These are phyloP conservation scores for Leptinotarsa tumamoca DNA, from an alignment of 2,888 invertebrate genomes.

Conservation along the genomic window DNA sequence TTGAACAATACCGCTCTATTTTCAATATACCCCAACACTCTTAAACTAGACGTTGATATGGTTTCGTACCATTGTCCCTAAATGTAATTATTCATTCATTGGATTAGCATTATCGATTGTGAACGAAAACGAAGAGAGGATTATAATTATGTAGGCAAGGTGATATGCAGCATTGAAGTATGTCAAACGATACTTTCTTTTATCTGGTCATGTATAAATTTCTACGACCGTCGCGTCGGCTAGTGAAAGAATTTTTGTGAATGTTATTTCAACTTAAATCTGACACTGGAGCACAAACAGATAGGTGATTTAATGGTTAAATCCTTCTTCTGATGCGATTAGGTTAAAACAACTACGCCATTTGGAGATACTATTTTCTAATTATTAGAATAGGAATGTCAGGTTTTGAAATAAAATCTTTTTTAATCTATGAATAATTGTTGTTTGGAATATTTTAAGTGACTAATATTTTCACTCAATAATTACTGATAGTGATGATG, in stretches of 20 bases:
- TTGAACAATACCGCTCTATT: too few relatives aligned
- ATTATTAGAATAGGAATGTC: background rate
- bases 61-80: too few relatives aligned
- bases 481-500: background rate
- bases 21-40: too few relatives aligned
- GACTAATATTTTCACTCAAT: background rate
- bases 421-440: background rate
- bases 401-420: too few relatives aligned
- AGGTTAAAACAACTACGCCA: background rate
- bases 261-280: background rate
- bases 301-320: background rate
- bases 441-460: background rate
- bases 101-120: background rate
- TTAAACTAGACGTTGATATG: too few relatives aligned
- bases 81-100: background rate
- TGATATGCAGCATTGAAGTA: constrained; percentile 8
- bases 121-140: constrained; percentile 6
- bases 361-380: background rate
- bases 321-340: background rate
- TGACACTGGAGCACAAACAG: background rate
- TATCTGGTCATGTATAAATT: background rate
- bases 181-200: constrained; percentile 17
- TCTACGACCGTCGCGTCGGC: background rate
- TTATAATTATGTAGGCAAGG: constrained; percentile 9
- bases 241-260: background rate